A percentile compares a stretch with the other conserved stretches of the same genome.
phyloP scores from a whole-genome alignment of 1,140 invertebrate species.

The Euwallacea similis region DNA sequence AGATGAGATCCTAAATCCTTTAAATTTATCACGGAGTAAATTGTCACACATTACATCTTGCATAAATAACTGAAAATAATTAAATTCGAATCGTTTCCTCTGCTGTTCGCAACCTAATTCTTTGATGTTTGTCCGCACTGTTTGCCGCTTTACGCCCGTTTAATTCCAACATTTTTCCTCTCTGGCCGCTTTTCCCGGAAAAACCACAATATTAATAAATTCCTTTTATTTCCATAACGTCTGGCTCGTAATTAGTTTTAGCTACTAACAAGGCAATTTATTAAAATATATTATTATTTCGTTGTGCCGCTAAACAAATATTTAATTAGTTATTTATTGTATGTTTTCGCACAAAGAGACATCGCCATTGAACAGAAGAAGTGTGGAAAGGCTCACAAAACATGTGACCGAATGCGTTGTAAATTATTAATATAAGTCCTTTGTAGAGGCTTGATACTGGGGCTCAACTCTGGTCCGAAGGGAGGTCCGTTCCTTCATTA shows the following conservation, averaged over 20 bases:
- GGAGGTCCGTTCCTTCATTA: constrained; percentile 18
- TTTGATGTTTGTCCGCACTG: constrained; percentile 16
- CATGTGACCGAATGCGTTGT: not conserved
- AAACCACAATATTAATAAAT: constrained; percentile 12
- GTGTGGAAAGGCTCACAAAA: not conserved
- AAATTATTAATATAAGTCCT: constrained; percentile 8
- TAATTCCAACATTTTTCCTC: constrained; percentile 19
- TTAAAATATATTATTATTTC: constrained; percentile 10
- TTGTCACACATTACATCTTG: not conserved
- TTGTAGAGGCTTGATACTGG: not conserved
- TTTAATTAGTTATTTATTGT: constrained; percentile 3
- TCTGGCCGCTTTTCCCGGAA: constrained; percentile 10
- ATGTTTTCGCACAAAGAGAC: constrained; percentile 2
- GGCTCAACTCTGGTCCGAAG: not conserved
- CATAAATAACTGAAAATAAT: not conserved
- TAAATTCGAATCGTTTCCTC: no score
- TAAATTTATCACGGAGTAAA: not conserved
- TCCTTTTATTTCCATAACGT: constrained; percentile 8
- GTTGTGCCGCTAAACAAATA: not conserved
- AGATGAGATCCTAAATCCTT: no score
- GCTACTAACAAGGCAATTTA: constrained; percentile 9
- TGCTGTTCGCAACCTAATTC: not conserved
- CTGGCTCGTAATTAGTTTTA: constrained; percentile 14
- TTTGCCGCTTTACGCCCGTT: constrained; percentile 10
- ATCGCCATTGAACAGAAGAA: not conserved